Evolutionary conservation across 2,113 vertebrate genomes (phyloP), one percentile per base, ranked within the genome.

Genomic region (Rhodinocichla rosea): DNA sequence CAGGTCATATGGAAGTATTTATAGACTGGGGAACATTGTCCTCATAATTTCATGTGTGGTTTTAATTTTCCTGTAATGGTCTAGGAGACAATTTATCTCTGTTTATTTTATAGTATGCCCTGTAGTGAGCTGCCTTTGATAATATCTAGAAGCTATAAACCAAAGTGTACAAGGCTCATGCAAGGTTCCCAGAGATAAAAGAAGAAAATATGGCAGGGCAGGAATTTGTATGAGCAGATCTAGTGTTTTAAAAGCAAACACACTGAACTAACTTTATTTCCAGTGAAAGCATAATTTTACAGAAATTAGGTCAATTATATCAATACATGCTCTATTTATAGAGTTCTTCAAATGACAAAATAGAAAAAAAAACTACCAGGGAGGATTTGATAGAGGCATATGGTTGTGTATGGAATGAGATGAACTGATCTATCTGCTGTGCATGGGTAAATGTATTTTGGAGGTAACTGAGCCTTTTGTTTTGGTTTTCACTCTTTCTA

Each of bases 101-200:
- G 26, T 83, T 92, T 89, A 62, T 77, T 85, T 94, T 85, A 42
- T 64, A 85, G 30, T 26, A 68, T 62, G 32, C 37, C 81, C 52
- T 69, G 28, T 79, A 79, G 77, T 35, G 20, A 94, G 10, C 49
- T 87, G 81, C 77, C 45, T 94, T 87, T 62, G 74, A 79, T 95
- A 82, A 49, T 63, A 87, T 87, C 95, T 83, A 62, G 70, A 83
- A 87, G 49, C 81, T 80, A 47, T 87, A 87, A 95, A 91, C 45
- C 57, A 55, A 73, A 83, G 40, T 50, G 32, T 74, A 55, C 37
- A 83, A 88, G 32, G 45, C 57, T 91, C 1, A 2, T 79, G 53
- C 40, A 73, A 86, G 74, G 49, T 92, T 94, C 90, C 57, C n/a
- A 73, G 67, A 91, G 84, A 85, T 92, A 94, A 69, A 10, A 75